These are phyloP conservation scores for Drosophila nigricruria DNA, from an alignment of 2,888 invertebrate genomes.

Conservation along the genomic window DNA sequence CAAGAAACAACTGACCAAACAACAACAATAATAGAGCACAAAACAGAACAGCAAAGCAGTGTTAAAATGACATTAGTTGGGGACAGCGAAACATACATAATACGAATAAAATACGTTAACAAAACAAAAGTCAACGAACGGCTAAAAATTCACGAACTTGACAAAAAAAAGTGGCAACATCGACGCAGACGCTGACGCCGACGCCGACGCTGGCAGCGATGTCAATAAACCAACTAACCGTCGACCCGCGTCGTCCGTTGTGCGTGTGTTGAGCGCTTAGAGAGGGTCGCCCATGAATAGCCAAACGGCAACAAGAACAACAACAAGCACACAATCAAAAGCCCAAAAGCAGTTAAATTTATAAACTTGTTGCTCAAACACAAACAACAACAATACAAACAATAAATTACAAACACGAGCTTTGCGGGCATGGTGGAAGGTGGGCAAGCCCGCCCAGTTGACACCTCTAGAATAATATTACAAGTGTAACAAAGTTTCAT, in stretches of 20 bases:
- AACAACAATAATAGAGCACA: slow-evolving; percentile 37
- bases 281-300: slow-evolving; percentile 60
- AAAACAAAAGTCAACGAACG: slow-evolving; percentile 77
- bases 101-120: slow-evolving; percentile 64
- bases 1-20: slow-evolving; percentile 15
- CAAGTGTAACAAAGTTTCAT: not conserved
- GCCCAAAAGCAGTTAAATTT: slow-evolving; percentile 41
- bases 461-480: slow-evolving; percentile 1
- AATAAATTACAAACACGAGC: slow-evolving; percentile 32
- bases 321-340: slow-evolving; percentile 23
- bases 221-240: slow-evolving; percentile 77
- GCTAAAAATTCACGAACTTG: slow-evolving; percentile 81
- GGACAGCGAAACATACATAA: slow-evolving; percentile 31
- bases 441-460: not conserved
- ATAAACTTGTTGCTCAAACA: slow-evolving; percentile 62
- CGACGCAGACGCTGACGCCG: slow-evolving; percentile 38
- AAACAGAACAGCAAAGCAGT: slow-evolving; percentile 51
- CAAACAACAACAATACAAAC: slow-evolving; percentile 17
- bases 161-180: slow-evolving; percentile 56
- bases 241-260: slow-evolving; percentile 41
- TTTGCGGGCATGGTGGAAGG: not conserved
- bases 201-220: slow-evolving; percentile 54
- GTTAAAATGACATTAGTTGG: slow-evolving; percentile 73
- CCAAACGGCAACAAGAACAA: slow-evolving; percentile 32
- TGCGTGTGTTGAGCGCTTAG: slow-evolving; percentile 44